Base-by-base conservation (phyloP, 2,113 vertebrate species). In the Phodopus roborovskii region DNA sequence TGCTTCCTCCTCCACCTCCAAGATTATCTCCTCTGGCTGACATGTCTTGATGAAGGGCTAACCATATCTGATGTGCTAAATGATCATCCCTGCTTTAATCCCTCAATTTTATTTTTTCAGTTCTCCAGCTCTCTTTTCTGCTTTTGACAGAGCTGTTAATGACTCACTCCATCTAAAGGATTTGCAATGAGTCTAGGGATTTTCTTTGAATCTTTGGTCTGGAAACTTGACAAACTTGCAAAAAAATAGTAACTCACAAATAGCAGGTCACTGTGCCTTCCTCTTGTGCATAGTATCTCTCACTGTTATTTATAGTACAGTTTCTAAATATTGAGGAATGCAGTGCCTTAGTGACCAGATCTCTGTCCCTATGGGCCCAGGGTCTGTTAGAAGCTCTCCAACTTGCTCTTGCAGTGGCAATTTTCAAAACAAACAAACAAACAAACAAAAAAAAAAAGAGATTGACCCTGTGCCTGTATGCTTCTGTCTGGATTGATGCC, bases 1-100 rank as follows among this genome's bases (percentile, higher is more conserved):
- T 16, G 0, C 6, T 28, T 53, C 8, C 13, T 19, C 12, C 16
- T n/a, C 45, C 6, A 48, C 6, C 1, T 0, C 22, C 2, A 11
- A 26, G 2, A n/a, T 4, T 56, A 9, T 83, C 19, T 64, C 68
- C 5, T 16, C 42, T 68, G 62, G 39, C 33, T 36, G 3, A 7
- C 24, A 64, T 26, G 42, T 73, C 5, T 22, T 26, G 17, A 10
- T 11, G 39, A 26, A 90, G 8, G 83, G 7, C 26, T 17, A 12
- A 53, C 16, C 13, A 60, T 39, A 39, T 16, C 20, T 12, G 53
- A 20, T 84, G 22, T 60, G 22, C 20, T n/a, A 53, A 10, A 28
- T 2, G 33, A 2, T 8, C 7, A 83, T 62, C 8, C 74, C 70
- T 28, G 13, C 19, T 50, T 79, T n/a, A 17, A 28, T 26, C 3